Evolutionary conservation across 2,113 vertebrate species (phyloP), one percentile per base, ranked within the genome.

Genomic region (Micronycteris hirsuta): DNA sequence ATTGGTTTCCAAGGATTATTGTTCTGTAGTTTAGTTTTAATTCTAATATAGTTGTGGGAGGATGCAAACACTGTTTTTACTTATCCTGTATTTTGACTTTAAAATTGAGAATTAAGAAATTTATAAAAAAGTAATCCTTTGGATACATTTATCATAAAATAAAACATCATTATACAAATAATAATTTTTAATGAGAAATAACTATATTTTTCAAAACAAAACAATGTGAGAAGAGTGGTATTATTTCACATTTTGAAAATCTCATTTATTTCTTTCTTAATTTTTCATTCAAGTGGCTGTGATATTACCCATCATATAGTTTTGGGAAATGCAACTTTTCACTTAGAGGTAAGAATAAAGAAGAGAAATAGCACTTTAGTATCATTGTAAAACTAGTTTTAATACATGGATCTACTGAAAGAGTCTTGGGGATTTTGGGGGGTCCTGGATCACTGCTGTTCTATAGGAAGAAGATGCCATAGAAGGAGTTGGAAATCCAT

Each of bases 211-310:
- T 43, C 45, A 77, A 41, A 61, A 41, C 3, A 83, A 38, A 89
- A 43, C 45, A 49, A 82, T 13, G 14, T 47, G n/a, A 78, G 31
- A 58, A 43, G 13, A 67, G 7, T 87, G 22, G 1, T 9, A 71
- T 65, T 70, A 4, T 41, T 95, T 96, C 47, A 94, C 12, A n/a
- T 89, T 86, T 92, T 76, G n/a, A 20, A 92, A 81, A 38, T 89
- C 7, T 36, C 13, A 49, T 83, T 80, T 28, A 12, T 83, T 20
- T 61, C 33, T 91, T 80, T 77, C 63, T 54, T 36, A 74, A 63
- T 54, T 95, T 54, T 92, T 89, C 14, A 63, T 86, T 71, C 68
- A 95, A 78, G 14, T 11, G 41, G 16, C 17, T 92, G 1, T 54
- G 26, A 22, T 49, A 63, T 71, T 15, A 58, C 3, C 16, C 47